Evolutionary conservation across 92 coral and sea anemone species (phyloP), one percentile per base, ranked within the genome.

Genomic region (Desmophyllum pertusum): DNA sequence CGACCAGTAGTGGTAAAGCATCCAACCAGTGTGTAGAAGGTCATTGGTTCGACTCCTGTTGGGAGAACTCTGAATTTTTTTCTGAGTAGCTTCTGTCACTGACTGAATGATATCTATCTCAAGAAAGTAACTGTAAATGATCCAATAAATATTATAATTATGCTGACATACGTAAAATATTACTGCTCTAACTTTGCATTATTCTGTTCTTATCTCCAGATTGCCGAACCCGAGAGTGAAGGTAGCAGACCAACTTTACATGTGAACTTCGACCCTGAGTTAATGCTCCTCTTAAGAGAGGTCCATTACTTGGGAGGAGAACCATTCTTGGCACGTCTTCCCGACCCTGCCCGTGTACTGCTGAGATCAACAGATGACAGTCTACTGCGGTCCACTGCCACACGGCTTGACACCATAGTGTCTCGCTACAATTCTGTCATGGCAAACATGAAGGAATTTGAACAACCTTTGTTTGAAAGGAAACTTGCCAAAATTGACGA

Each of bases 261-360:
- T 31, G 99, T 96, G 35, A 96, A 96, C 87, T 96, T 96, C 77
- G 99, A 96, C 71, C 95, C 98, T 9, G 95, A 94, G 36, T 83
- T 96, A 63, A 74, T 96, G 80, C 77, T 93, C 19, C 95, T 96
- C 37, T 66, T 96, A 35, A 92, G 98, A 40, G 99, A 96, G 84
- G 95, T 96, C 29, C 95, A 90, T 78, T 96, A 94, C 70, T 87
- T 96, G 25, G 99, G 98, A 36, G 95, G 95, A 14, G 94, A 94
- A 31, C 99, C 99, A 37, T 96, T 96, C 88, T 59, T 75, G 42
- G 92, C 95, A 3, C 95, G 92, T 66, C 94, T 96, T 30, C 98
- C 99, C 19, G 99, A 96, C 65, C 86, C 93, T 0, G 97, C 93
- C 31, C 93, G 99, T 39, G 81, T 94, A 39, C 83, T 96, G 40